Evolutionary conservation across 2,797 vertebrate genomes (phyloP).

Genomic region (Phataginus tricuspis): DNA sequence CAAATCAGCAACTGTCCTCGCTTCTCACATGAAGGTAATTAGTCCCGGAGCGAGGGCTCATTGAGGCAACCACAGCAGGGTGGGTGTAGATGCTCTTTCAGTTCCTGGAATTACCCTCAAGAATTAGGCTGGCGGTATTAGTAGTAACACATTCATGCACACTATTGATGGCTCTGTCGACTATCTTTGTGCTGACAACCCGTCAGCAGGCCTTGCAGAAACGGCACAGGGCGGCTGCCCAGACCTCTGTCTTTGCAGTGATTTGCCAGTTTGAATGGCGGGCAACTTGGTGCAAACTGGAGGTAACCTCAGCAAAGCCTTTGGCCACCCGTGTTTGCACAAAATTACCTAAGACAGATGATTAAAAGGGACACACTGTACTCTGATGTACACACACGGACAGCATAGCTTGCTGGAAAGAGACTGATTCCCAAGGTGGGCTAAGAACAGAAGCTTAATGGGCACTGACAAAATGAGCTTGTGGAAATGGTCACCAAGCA

Average conservation of each 20-base stretch:
- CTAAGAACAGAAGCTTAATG: neutral
- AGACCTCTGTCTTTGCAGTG: neutral
- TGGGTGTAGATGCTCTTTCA: neutral
- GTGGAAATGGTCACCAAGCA: neutral
- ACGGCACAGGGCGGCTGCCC: neutral
- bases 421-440: neutral
- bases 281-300: neutral
- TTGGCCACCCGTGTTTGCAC: neutral
- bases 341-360: neutral
- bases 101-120: neutral
- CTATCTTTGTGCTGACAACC: neutral
- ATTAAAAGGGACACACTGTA: neutral
- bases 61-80: neutral
- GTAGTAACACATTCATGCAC: neutral
- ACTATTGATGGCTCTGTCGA: neutral
- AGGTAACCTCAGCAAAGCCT: neutral
- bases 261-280: neutral
- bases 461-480: neutral
- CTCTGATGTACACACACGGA: neutral
- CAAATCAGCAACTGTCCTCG: neutral
- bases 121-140: neutral
- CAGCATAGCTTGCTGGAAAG: neutral
- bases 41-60: neutral
- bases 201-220: neutral
- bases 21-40: conserved; percentile 33